Evolutionary conservation across 2,797 vertebrate species (phyloP).

Genomic region (Pteronotus mesoamericanus): DNA sequence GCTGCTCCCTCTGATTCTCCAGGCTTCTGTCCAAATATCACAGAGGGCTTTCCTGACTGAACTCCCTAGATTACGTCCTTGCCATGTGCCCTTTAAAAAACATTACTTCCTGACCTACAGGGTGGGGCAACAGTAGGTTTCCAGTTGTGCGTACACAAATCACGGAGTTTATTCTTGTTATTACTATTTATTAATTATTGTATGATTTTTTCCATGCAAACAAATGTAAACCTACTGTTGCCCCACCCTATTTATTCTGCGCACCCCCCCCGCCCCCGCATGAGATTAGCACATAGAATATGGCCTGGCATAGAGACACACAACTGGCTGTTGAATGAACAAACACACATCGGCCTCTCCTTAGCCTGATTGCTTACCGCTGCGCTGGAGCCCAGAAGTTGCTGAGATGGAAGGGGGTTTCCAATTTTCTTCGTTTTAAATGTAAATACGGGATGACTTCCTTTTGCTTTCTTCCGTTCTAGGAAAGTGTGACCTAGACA

Average conservation of each 20-base stretch:
- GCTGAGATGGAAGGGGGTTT: not conserved
- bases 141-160: not conserved
- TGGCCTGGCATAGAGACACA: not conserved
- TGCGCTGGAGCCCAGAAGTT: not conserved
- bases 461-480: not conserved
- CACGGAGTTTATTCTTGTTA: not conserved
- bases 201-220: not conserved
- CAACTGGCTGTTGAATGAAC: not conserved
- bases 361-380: not conserved
- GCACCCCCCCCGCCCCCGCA: not conserved
- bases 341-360: not conserved
- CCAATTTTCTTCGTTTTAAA: not conserved
- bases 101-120: not conserved
- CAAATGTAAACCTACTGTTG: not conserved
- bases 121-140: not conserved
- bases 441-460: not conserved
- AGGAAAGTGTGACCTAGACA: not conserved
- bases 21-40: not conserved
- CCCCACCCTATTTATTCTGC: not conserved
- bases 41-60: not conserved
- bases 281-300: not conserved
- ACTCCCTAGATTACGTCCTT: not conserved
- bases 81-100: not conserved
- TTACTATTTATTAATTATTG: not conserved
- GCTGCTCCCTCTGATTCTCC: not conserved